Base-by-base conservation (phyloP, 2,888 invertebrate species). In the Mystacides longicornis region DNA sequence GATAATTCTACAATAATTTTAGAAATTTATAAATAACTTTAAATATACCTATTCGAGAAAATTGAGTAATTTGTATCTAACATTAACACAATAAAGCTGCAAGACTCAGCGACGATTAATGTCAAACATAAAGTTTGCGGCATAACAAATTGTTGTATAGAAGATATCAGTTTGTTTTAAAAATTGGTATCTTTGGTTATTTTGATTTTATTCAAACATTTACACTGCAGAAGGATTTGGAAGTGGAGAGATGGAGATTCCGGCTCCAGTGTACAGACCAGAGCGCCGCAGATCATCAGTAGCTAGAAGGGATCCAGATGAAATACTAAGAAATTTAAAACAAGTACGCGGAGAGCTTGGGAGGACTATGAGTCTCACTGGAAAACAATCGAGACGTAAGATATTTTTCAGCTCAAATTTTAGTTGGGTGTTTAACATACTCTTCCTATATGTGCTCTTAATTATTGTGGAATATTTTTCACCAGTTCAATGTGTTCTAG, bases 341-440 rank as follows among this genome's bases (percentile, higher is more conserved):
- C 85, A 86, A 56, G 89, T 89, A 61, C 86, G 87, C 67, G 89
- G 89, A 51, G 89, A 91, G 68, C 77, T 90, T 46, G 89, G 87
- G 53, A 81, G 90, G 56, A 88, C 89, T 53, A 86, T 89, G 81
- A 91, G 90, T 67, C 78, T 91, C 63, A 82, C 86, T 62, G 84
- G 82, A 51, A 81, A 82, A 62, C 65, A 70, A 51, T 84, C 86
- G 65, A 80, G 87, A 43, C 54, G 54, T 57, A 49, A 57, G 54
- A 20, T 3, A 43, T 43, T 31, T 31, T 19, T 20, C 45, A 21
- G 4, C 4, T 45, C 14, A 3, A 20, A 45, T 45, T 20, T 43
- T 45, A 11, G 3, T 45, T 45, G 20, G 4, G 37, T 37, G 37
- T 37, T n/a, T n/a, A n/a, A n/a, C n/a, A n/a, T n/a, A n/a, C n/a